Evolutionary conservation across 2,797 vertebrate genomes (phyloP), one percentile per base, ranked within the genome.

Genomic region (Melanotaenia parkinsoni): DNA sequence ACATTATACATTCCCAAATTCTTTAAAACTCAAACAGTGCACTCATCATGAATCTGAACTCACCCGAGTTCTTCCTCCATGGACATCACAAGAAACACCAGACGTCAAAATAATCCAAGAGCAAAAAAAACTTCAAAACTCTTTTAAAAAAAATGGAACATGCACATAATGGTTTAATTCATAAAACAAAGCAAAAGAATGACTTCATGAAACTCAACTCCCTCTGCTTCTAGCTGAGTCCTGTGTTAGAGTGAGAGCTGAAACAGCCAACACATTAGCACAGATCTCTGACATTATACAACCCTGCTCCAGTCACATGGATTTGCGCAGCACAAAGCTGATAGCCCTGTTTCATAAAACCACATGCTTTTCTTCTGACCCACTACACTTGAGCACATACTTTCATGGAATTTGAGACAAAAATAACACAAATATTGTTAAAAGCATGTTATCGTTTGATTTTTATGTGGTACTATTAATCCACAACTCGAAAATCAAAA

Each of bases 221-320:
- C 54, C 50, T 66, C 61, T 24, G 59, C 54, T 65, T 57, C 33
- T 30, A 66, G 62, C 54, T 76, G 60, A 79, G 82, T 72, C 61
- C 73, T 3, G 71, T 56, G 56, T 76, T 67, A 78, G 59, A 69
- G 10, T 4, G 50, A 77, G 66, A 18, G 26, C 61, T 62, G 58
- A 76, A 61, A 47, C 71, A 76, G 59, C 73, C 81, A 88, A 24
- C 78, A 87, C 72, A 87, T 79, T 86, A 84, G 84, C 91, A 88
- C 91, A 91, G 80, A 90, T 88, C 86, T 77, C 45, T 54, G 67
- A 78, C 80, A 85, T 93, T 93, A 93, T 83, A 90, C 91, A 93
- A 92, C 77, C 45, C 79, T 64, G 86, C 82, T 80, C 81, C 84
- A 74, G 87, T 91, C 91, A 90, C 90, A 91, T 91, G 91, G 88